Evolutionary conservation across 2,797 vertebrate genomes (phyloP), one percentile per base, ranked within the genome.

Genomic region (Microctenopoma lineatum): DNA sequence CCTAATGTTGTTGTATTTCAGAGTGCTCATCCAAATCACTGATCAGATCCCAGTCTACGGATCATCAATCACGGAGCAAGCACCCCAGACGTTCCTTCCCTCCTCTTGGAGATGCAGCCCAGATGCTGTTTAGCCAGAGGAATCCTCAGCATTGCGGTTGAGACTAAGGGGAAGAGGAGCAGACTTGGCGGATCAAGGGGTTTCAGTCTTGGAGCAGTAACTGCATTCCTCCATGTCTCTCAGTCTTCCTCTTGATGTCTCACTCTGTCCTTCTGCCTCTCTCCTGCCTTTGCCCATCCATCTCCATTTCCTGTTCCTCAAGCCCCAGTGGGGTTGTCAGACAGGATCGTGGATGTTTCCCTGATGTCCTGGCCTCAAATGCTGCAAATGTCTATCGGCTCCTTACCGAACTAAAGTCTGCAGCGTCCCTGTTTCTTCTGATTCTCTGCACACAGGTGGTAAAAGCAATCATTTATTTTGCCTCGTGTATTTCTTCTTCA

Each of bases 61-160:
- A 68, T 83, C 83, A 84, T 84, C 84, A 83, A 75, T 78, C 74
- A 77, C 68, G 64, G 57, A 45, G 48, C 46, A 57, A 63, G 79
- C 59, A 26, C 55, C 36, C 32, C 21, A 57, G 73, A 64, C 57
- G 41, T 59, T 72, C 18, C 69, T 64, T 58, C 73, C 52, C 70
- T 70, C 66, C 75, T 85, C 14, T 38, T 46, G 65, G 78, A 81
- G 83, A 80, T 74, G 63, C 59, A 60, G 69, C 80, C 74, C 80
- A 84, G 87, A 86, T 82, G 76, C 63, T 79, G 77, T 70, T 76
- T 74, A 81, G 81, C 80, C 66, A 55, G 77, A 86, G 80, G 79
- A 91, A 92, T 91, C 69, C 78, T 89, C 57, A 1, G 64, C 75
- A 68, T 84, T 90, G 86, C 50, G 90, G 90, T 91, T 61, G 58